A percentile compares a stretch with the other conserved stretches of the same genome.
These are phyloP conservation scores for Eumeta japonica DNA, from an alignment of 1,140 invertebrate genomes.

Conservation along the genomic window DNA sequence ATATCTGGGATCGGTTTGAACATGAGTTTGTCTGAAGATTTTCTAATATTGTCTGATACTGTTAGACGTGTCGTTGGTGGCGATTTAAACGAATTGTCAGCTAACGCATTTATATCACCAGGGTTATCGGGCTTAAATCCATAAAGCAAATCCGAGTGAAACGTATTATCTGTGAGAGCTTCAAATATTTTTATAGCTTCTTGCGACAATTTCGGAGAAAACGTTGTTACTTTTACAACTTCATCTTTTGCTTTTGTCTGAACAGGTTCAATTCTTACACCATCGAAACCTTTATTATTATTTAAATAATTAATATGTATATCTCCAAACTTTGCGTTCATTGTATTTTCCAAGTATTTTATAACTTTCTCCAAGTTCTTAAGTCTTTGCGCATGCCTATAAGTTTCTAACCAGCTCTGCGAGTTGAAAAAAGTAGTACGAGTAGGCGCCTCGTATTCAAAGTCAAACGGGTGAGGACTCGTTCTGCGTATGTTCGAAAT, in stretches of 20 bases:
- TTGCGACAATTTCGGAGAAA: not conserved
- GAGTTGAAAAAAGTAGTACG: slow-evolving; percentile 40
- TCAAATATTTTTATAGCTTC: not conserved
- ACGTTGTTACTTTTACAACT: not conserved
- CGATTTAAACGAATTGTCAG: slow-evolving; percentile 40
- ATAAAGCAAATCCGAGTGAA: slow-evolving; percentile 35
- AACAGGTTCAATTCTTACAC: slow-evolving; percentile 31
- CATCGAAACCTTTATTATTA: slow-evolving; percentile 40
- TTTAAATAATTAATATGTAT: slow-evolving; percentile 20
- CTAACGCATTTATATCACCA: slow-evolving; percentile 50
- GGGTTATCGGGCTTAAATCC: slow-evolving; percentile 45
- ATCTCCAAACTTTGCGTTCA: slow-evolving; percentile 42
- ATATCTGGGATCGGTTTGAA: slow-evolving; percentile 21
- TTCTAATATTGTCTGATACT: slow-evolving; percentile 7
- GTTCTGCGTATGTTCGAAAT: slow-evolving; percentile 26
- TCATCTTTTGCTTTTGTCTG: slow-evolving; percentile 3
- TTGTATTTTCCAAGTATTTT: slow-evolving; percentile 44
- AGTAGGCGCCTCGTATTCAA: slow-evolving; percentile 37
- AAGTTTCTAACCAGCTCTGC: slow-evolving; percentile 39
- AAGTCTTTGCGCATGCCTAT: slow-evolving; percentile 42
- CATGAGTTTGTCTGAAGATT: slow-evolving; percentile 16
- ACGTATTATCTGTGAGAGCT: not conserved
- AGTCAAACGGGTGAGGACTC: slow-evolving; percentile 41
- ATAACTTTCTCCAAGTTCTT: slow-evolving; percentile 48
- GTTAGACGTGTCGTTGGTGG: slow-evolving; percentile 20